Percentiles rank a stretch among this genome's conserved stretches.
These are phyloP conservation scores for Megamerina dolium DNA, from an alignment of 2,888 invertebrate species.

Conservation along the genomic window DNA sequence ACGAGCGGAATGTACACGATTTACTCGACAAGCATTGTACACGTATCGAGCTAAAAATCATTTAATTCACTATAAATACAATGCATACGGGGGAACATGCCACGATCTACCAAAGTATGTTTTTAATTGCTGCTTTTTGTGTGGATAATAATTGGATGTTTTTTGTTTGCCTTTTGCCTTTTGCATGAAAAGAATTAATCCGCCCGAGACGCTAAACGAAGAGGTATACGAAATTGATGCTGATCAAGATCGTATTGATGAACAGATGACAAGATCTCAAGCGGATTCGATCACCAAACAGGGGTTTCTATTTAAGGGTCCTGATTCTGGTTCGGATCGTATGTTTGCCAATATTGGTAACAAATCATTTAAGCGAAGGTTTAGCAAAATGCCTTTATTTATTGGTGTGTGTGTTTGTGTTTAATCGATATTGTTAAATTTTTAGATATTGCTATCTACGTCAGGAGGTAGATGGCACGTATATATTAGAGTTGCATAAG, in stretches of 20 bases:
- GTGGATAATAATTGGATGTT: neutral
- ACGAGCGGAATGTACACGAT: constrained; percentile 51
- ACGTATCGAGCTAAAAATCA: constrained; percentile 85
- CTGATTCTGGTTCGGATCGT: constrained; percentile 82
- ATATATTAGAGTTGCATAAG: constrained; percentile 86
- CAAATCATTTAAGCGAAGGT: constrained; percentile 82
- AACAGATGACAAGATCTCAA: constrained; percentile 58
- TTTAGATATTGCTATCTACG: constrained; percentile 75
- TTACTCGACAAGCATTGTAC: constrained; percentile 58
- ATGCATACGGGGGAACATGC: constrained; percentile 79
- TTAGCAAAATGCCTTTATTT: neutral
- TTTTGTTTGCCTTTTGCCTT: constrained; percentile 2
- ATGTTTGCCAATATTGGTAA: constrained; percentile 89
- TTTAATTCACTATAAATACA: constrained; percentile 87
- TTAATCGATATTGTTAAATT: neutral
- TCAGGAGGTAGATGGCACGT: constrained; percentile 85
- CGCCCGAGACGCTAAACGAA: constrained; percentile 61
- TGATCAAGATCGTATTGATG: constrained; percentile 74
- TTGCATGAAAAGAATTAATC: constrained; percentile 41
- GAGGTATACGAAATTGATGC: constrained; percentile 88
- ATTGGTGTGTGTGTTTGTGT: no score
- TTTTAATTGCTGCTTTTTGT: neutral
- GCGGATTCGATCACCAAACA: constrained; percentile 79
- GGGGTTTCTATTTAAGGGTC: constrained; percentile 86
- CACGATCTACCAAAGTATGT: constrained; percentile 75